Conservation (phyloP, 2,888 invertebrate genomes). For the Pantelozetes paolii region DNA sequence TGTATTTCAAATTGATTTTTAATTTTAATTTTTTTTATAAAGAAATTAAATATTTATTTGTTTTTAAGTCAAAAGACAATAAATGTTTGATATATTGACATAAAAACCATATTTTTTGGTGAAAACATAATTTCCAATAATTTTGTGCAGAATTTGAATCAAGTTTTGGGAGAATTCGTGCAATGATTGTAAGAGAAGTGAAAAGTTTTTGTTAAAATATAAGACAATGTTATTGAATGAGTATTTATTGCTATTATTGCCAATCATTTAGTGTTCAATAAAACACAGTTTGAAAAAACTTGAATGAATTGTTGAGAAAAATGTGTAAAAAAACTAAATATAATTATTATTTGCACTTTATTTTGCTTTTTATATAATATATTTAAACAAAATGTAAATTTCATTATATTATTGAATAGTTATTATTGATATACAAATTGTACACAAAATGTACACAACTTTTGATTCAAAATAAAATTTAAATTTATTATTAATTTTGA, state of each 20-base stretch:
- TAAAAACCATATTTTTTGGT: neutral
- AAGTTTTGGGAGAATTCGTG: constrained; percentile 9
- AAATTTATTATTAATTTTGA: neutral
- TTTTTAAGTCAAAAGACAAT: neutral
- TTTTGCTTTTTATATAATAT: constrained; percentile 1
- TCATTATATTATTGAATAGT: constrained; percentile 2
- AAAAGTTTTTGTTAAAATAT: neutral
- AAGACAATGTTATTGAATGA: neutral
- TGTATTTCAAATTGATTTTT: neutral
- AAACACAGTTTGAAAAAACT: neutral
- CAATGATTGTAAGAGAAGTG: neutral
- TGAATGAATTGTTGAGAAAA: neutral
- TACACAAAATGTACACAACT: constrained; percentile 3
- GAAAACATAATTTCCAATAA: neutral
- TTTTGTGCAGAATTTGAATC: neutral
- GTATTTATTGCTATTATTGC: constrained; percentile 29
- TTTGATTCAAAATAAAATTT: neutral
- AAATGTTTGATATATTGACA: neutral
- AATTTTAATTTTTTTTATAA: neutral
- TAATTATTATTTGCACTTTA: constrained; percentile 9
- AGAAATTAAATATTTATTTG: neutral
- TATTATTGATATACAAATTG: neutral
- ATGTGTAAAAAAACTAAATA: neutral
- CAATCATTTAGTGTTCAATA: neutral
- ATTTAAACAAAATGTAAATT: neutral